Base-by-base conservation (phyloP, 2,113 vertebrate genomes). In the Acrocephalus arundinaceus region DNA sequence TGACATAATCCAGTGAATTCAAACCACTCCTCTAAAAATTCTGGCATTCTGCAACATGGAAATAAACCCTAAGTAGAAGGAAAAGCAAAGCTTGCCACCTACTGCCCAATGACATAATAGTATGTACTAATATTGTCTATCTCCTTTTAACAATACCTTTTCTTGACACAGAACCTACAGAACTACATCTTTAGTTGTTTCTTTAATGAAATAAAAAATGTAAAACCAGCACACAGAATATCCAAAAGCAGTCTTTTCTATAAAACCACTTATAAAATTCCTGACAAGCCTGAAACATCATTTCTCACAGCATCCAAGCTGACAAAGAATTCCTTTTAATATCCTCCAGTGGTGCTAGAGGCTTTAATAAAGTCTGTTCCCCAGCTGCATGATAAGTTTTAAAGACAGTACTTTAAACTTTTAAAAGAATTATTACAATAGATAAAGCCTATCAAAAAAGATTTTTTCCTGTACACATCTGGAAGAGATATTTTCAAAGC, bases 61-160 rank as follows among this genome's bases (percentile, higher is more conserved):
- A 98, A 96, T 87, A 96, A 97, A 95, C 55, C 57, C 3, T 4
- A 96, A 94, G 73, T n/a, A 94, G 88, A 98, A 92, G 59, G 35
- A 94, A 98, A 98, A 98, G 98, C 89, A 94, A 98, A 98, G 98
- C 87, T 98, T 98, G 98, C 98, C 98, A 98, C 97, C 98, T 98
- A 98, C 98, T 98, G 98, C 97, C 96, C 96, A 94, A 63, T 46
- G 82, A 97, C 94, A 97, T 97, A 98, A 98, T 97, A 95, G 93
- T 96, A 87, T 81, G 62, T 43, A 76, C 41, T 88, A 68, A 57
- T 62, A 72, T 23, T 54, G 58, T 39, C 88, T 48, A 13, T 10
- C 37, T 92, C 48, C 17, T 39, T 83, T 33, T 63, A 68, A 66
- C 31, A 85, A 7, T 43, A 18, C 54, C 45, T 75, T 43, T 51